A percentile compares a stretch with the other conserved stretches of the same genome.
Evolutionary conservation across 2,797 vertebrate species (phyloP).

Genomic region (Rhynchonycteris naso): DNA sequence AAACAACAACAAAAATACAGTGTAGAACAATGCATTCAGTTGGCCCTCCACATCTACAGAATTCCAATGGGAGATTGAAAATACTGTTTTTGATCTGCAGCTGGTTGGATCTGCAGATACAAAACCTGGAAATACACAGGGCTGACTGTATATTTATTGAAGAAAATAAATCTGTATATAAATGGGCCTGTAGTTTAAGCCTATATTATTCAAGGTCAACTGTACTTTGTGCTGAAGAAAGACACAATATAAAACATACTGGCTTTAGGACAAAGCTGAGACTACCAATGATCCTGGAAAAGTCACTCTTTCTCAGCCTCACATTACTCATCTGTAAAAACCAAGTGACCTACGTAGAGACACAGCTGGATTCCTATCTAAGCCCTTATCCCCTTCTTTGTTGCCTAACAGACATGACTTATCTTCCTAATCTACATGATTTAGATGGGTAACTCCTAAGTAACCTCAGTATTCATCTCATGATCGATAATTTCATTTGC

Average conservation of each 20-base stretch:
- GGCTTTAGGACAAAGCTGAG: background rate
- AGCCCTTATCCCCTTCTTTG: conserved; percentile 2
- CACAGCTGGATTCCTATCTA: background rate
- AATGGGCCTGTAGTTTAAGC: background rate
- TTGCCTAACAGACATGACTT: conserved; percentile 24
- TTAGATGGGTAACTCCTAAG: conserved; percentile 4
- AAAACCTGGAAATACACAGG: background rate
- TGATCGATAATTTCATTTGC: conserved; percentile 35
- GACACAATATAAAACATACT: conserved; percentile 4
- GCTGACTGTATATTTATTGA: background rate
- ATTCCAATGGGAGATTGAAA: background rate
- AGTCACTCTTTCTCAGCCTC: conserved; percentile 19
- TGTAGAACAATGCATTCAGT: background rate
- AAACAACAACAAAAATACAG: no score
- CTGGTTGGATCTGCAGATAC: background rate
- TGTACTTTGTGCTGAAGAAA: background rate
- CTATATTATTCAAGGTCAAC: background rate
- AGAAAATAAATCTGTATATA: background rate
- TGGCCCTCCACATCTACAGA: background rate
- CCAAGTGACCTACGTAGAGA: background rate
- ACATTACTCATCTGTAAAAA: conserved; percentile 38
- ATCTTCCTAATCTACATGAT: conserved; percentile 8
- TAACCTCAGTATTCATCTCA: background rate
- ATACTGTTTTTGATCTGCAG: background rate
- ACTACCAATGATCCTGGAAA: background rate